These are phyloP conservation scores for Sebastes goodei DNA, from an alignment of 2,797 vertebrate genomes.

Conservation along the genomic window DNA sequence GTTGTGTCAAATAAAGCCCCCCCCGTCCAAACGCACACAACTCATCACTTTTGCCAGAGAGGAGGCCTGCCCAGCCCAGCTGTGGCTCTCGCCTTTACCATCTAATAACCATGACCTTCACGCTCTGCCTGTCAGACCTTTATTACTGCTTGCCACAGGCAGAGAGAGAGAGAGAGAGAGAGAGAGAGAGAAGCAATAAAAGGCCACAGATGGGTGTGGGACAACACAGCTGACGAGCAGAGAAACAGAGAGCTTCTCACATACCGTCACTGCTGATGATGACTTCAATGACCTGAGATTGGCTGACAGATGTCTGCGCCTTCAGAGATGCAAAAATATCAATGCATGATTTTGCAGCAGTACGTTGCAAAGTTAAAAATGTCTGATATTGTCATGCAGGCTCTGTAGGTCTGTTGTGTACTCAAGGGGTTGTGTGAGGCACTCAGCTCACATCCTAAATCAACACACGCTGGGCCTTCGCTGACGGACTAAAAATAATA, in stretches of 20 bases:
- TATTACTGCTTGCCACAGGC: slow-evolving; percentile 74
- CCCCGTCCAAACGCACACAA: slow-evolving; percentile 51
- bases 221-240: slow-evolving; percentile 69
- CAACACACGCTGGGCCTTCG: slow-evolving; percentile 60
- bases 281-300: slow-evolving; percentile 60
- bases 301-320: slow-evolving; percentile 50
- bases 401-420: slow-evolving; percentile 30
- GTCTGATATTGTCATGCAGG: background rate
- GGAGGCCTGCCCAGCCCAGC: slow-evolving; percentile 74
- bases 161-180: slow-evolving; percentile 32
- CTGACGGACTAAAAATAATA: slow-evolving; percentile 82
- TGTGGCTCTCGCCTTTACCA: slow-evolving; percentile 78
- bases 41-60: slow-evolving; percentile 72
- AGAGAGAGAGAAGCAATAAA: slow-evolving; percentile 64
- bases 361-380: slow-evolving; percentile 7
- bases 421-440: slow-evolving; percentile 22
- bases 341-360: slow-evolving; percentile 10
- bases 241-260: slow-evolving; percentile 70
- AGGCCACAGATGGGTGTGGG: slow-evolving; percentile 72
- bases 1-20: slow-evolving; percentile 48
- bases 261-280: slow-evolving; percentile 58
- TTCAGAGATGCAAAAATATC: slow-evolving; percentile 17
- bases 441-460: slow-evolving; percentile 67
- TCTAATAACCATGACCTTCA: slow-evolving; percentile 83
- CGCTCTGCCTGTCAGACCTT: slow-evolving; percentile 78